Conservation (phyloP, 2,797 vertebrate genomes). For the Poecilia wingei region DNA sequence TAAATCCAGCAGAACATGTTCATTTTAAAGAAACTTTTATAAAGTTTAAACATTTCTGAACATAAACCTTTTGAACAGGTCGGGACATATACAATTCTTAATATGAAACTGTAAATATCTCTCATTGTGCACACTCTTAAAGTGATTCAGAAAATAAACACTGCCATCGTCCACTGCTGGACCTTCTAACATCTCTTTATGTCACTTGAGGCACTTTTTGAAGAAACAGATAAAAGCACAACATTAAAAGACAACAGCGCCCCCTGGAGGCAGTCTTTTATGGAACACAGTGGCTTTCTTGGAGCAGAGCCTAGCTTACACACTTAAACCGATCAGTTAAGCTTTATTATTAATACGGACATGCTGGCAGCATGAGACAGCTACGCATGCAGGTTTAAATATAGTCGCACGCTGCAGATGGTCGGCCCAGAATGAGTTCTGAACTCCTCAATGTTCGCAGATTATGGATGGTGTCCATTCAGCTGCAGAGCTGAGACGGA, state of each 20-base stretch:
- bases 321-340: conserved; percentile 58
- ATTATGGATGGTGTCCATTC: conserved; percentile 11
- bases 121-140: conserved; percentile 77
- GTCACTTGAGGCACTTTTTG: conserved; percentile 80
- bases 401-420: conserved; percentile 57
- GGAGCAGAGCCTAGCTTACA: conserved; percentile 52
- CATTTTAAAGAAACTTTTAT: conserved; percentile 79
- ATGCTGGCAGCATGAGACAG: conserved; percentile 71
- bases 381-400: conserved; percentile 73
- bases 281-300: conserved; percentile 51
- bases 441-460: conserved; percentile 13
- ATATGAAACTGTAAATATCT: conserved; percentile 83
- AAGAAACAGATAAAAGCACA: conserved; percentile 61
- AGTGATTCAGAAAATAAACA: conserved; percentile 82
- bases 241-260: conserved; percentile 53
- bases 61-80: conserved; percentile 77
- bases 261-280: conserved; percentile 51
- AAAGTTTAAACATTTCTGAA: conserved; percentile 78
- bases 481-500: conserved; percentile 15
- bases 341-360: conserved; percentile 57
- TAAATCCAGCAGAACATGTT: background rate
- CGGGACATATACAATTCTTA: conserved; percentile 79
- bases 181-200: conserved; percentile 52
- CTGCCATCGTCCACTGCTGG: conserved; percentile 68
- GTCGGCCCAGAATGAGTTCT: conserved; percentile 20